These are phyloP conservation scores for Coelopa frigida DNA, from an alignment of 1,140 invertebrate genomes.

Conservation along the genomic window DNA sequence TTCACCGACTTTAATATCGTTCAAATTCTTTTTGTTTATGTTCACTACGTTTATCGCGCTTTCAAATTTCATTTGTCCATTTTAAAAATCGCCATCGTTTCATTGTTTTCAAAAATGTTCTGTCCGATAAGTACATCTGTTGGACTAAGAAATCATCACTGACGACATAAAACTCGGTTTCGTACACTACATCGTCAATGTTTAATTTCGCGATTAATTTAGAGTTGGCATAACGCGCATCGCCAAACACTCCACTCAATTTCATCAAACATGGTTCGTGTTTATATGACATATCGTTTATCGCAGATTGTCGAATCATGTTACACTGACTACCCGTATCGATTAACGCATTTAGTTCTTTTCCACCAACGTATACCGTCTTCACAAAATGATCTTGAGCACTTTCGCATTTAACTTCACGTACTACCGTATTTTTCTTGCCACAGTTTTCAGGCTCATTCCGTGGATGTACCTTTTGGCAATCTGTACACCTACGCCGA, in stretches of 20 bases:
- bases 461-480: constrained; percentile 4
- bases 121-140: background rate
- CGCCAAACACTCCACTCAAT: constrained; percentile 4
- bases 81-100: background rate
- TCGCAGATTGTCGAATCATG: background rate
- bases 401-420: background rate
- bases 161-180: too few relatives aligned
- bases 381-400: constrained; percentile 5
- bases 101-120: background rate
- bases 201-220: background rate
- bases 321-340: constrained; percentile 8
- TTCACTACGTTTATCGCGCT: background rate
- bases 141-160: too few relatives aligned
- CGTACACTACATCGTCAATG: background rate
- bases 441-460: constrained; percentile 9
- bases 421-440: background rate
- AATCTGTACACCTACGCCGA: constrained; percentile 3
- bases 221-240: background rate
- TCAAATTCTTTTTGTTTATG: too few relatives aligned
- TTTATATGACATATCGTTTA: background rate
- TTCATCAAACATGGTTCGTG: background rate
- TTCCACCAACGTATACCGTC: background rate
- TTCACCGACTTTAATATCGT: too few relatives aligned
- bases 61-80: background rate
- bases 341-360: constrained; percentile 1